Evolutionary conservation across 2,113 vertebrate genomes (phyloP).

Genomic region (Okapia johnstoni): DNA sequence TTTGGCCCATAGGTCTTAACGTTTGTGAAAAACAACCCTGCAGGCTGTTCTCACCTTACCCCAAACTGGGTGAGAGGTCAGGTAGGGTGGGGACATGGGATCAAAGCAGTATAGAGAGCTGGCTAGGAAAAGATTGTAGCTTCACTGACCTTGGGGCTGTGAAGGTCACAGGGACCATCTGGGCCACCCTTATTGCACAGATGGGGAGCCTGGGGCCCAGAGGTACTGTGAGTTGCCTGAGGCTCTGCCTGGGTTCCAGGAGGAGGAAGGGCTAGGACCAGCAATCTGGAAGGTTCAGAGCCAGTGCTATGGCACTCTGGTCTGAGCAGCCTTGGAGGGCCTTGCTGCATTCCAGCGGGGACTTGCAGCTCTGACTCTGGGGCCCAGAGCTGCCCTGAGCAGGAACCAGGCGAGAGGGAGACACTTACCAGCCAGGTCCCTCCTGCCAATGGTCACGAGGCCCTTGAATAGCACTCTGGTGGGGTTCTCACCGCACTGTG

Average conservation of each 20-base stretch:
- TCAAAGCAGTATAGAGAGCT: not conserved
- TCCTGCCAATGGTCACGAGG: constrained; percentile 86
- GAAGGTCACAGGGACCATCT: not conserved
- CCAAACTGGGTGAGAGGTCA: not conserved
- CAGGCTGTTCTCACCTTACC: not conserved
- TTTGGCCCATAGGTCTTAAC: not conserved
- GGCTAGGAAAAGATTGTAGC: not conserved
- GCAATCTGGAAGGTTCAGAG: not conserved
- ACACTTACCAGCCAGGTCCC: constrained; percentile 88
- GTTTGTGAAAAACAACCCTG: not conserved
- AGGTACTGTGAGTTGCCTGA: not conserved
- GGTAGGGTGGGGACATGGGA: not conserved
- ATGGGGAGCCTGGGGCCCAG: not conserved
- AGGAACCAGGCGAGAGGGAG: not conserved
- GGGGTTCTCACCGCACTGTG: constrained; percentile 88
- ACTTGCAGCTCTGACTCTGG: not conserved
- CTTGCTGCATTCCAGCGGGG: not conserved
- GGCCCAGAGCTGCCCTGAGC: not conserved
- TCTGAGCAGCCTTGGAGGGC: not conserved
- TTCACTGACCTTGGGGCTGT: not conserved
- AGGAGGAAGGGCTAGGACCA: not conserved
- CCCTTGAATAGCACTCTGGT: constrained; percentile 90
- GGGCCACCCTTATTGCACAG: not conserved
- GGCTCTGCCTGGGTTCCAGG: not conserved
- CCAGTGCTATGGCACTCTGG: rapidly evolving